A percentile compares a stretch with the other conserved stretches of the same genome.
phyloP scores from a whole-genome alignment of 2,888 invertebrate species.

The Drosophila paramelanica region DNA sequence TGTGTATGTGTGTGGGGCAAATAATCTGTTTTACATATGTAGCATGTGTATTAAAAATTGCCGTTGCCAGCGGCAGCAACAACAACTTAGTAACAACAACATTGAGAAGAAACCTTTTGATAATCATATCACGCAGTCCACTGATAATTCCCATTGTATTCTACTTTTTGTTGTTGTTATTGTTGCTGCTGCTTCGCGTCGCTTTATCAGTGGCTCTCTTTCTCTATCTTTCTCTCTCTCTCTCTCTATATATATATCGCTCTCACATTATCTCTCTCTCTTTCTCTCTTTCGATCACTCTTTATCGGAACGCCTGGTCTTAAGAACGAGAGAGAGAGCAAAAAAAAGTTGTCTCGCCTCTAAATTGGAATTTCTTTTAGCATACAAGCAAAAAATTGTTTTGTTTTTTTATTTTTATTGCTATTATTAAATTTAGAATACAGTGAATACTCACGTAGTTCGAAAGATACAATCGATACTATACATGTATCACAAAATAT shows the following conservation, averaged over 20 bases:
- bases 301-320: constrained; percentile 15
- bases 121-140: constrained; percentile 80
- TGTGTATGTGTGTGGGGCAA: constrained; percentile 36
- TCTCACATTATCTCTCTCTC: constrained; percentile 1
- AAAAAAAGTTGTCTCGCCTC: constrained; percentile 13
- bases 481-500: background rate
- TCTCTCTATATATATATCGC: constrained; percentile 1
- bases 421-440: constrained; percentile 64
- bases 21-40: constrained; percentile 56
- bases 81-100: constrained; percentile 21
- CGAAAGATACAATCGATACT: constrained; percentile 16
- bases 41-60: constrained; percentile 61
- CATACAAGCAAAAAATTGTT: constrained; percentile 35
- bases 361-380: constrained; percentile 42
- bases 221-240: constrained; percentile 8
- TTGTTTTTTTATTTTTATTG: constrained; percentile 19
- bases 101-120: constrained; percentile 71
- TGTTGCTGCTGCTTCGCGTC: constrained; percentile 35
- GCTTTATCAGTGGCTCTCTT: constrained; percentile 61
- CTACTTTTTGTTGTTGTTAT: constrained; percentile 48
- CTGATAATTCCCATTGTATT: constrained; percentile 78
- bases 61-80: constrained; percentile 52
- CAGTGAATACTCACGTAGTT: constrained; percentile 35
- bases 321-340: constrained; percentile 13
- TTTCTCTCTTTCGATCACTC: constrained; percentile 15